Conservation (phyloP, 2,888 invertebrate genomes). For the Cabera pusaria region DNA sequence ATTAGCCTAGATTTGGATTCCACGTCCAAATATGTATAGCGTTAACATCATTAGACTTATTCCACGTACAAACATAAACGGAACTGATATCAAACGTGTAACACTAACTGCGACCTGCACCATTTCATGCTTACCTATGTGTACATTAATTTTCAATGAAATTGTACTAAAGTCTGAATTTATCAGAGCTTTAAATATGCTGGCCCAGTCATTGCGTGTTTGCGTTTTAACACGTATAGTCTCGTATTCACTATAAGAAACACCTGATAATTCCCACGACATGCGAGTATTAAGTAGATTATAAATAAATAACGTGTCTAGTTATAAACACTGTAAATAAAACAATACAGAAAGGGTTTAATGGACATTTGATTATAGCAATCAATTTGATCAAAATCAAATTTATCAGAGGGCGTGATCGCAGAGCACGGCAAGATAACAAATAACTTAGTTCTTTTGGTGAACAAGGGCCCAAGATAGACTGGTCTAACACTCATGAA, state of each 20-base stretch:
- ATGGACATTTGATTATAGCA: conserved; percentile 17
- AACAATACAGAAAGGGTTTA: conserved; percentile 12
- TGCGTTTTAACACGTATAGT: conserved; percentile 27
- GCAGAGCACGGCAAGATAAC: too few relatives aligned
- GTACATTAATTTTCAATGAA: conserved; percentile 15
- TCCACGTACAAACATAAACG: conserved; percentile 23
- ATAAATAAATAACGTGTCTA: conserved; percentile 17
- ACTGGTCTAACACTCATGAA: too few relatives aligned
- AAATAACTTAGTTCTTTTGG: conserved; percentile 1
- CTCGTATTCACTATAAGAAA: conserved; percentile 28
- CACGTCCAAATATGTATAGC: conserved; percentile 17
- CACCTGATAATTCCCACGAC: conserved; percentile 39
- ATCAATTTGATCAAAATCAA: conserved; percentile 8
- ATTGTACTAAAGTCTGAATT: conserved; percentile 15
- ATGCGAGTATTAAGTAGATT: conserved; percentile 10
- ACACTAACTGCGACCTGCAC: conserved; percentile 22
- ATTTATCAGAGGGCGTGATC: not conserved
- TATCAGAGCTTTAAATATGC: conserved; percentile 26
- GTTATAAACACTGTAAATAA: conserved; percentile 17
- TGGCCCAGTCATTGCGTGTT: conserved; percentile 33
- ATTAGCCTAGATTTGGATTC: too few relatives aligned
- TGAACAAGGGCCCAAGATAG: too few relatives aligned
- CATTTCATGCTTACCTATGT: conserved; percentile 16
- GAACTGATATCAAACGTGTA: conserved; percentile 17
- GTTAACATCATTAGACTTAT: conserved; percentile 12